These are phyloP conservation scores for Serranus cabrilla DNA, from an alignment of 2,797 vertebrate genomes.

Conservation along the genomic window DNA sequence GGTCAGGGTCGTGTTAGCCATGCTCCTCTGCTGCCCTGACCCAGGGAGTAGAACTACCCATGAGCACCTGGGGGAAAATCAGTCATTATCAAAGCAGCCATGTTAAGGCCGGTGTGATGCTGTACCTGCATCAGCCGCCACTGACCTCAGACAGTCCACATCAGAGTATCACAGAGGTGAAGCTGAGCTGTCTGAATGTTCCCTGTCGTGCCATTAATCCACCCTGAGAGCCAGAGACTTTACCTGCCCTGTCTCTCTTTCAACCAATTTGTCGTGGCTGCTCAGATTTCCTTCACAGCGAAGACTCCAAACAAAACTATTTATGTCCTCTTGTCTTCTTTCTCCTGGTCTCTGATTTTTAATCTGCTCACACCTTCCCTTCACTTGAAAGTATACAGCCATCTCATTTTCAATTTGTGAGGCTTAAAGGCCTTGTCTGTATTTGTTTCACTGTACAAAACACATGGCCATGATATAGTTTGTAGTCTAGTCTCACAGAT, in stretches of 20 bases:
- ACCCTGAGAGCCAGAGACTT: conserved; percentile 29
- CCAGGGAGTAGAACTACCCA: conserved; percentile 23
- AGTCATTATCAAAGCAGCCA: conserved; percentile 35
- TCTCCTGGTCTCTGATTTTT: conserved; percentile 14
- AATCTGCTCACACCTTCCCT: conserved; percentile 14
- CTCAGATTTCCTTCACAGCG: conserved; percentile 60
- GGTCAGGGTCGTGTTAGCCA: conserved; percentile 49
- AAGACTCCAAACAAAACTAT: conserved; percentile 33
- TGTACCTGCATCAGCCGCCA: conserved; percentile 21
- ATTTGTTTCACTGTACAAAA: background rate
- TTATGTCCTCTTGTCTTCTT: conserved; percentile 6
- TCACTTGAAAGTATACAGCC: background rate
- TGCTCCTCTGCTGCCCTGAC: conserved; percentile 46
- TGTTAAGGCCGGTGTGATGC: background rate
- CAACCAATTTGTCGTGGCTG: conserved; percentile 60
- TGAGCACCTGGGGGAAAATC: conserved; percentile 42
- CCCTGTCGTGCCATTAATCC: conserved; percentile 70
- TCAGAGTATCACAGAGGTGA: conserved; percentile 50
- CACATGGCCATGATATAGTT: background rate
- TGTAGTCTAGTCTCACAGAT: background rate
- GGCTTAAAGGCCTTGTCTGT: background rate
- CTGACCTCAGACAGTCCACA: conserved; percentile 21
- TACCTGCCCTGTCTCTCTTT: conserved; percentile 41
- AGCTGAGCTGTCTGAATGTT: conserved; percentile 54
- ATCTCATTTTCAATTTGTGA: background rate